These are phyloP conservation scores for Coregonus sp. DNA, from an alignment of 2,797 vertebrate species.

Conservation along the genomic window DNA sequence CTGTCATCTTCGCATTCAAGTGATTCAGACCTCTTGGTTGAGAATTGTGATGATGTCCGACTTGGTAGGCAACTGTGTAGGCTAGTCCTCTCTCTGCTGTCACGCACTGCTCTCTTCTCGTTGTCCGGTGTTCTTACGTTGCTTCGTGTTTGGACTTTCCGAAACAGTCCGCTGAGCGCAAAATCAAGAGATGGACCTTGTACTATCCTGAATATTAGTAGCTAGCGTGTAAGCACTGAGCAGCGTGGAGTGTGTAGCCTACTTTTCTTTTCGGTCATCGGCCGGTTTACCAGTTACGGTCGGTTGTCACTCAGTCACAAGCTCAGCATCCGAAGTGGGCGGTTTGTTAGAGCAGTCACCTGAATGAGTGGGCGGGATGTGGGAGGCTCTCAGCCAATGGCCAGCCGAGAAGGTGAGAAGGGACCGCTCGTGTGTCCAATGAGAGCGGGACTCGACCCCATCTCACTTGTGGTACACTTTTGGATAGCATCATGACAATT, in stretches of 20 bases:
- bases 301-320: conserved; percentile 55
- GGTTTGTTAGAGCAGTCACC: conserved; percentile 52
- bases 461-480: background rate
- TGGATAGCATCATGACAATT: background rate
- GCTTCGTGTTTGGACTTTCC: conserved; percentile 31
- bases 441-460: background rate
- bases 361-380: conserved; percentile 54
- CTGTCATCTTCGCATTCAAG: conserved; percentile 71
- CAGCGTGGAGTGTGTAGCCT: background rate
- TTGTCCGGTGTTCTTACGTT: conserved; percentile 15
- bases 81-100: conserved; percentile 13
- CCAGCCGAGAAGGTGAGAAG: conserved; percentile 4
- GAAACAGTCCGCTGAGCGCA: background rate
- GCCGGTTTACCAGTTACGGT: conserved; percentile 18
- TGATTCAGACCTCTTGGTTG: conserved; percentile 19
- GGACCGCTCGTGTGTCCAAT: background rate
- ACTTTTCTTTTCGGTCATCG: background rate
- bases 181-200: background rate
- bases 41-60: conserved; percentile 34
- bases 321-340: conserved; percentile 55
- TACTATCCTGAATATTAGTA: background rate
- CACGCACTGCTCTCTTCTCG: background rate
- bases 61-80: conserved; percentile 10
- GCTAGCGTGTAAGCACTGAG: background rate
- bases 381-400: conserved; percentile 30